Evolutionary conservation across 2,797 vertebrate species (phyloP).

Genomic region (Hapalemur alaotrensis): DNA sequence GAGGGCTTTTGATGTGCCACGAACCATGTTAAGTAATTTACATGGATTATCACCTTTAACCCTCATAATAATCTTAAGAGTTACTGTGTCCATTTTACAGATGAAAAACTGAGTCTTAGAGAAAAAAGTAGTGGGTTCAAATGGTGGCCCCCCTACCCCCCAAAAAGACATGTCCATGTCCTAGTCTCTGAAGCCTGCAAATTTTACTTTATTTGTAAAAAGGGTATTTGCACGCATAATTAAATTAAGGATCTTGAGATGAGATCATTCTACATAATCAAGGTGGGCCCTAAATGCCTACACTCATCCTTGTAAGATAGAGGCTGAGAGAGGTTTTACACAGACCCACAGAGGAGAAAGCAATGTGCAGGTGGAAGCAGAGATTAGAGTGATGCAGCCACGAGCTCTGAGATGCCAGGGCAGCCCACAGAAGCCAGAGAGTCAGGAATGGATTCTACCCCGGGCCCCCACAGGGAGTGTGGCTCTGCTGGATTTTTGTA

Average conservation of each 20-base stretch:
- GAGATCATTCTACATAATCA: not conserved
- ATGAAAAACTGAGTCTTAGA: not conserved
- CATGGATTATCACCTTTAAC: not conserved
- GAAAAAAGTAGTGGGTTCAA: not conserved
- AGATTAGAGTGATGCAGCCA: not conserved
- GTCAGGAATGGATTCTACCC: not conserved
- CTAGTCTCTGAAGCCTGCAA: not conserved
- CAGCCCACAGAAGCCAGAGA: not conserved
- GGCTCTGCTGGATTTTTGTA: not conserved
- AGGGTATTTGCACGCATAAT: not conserved
- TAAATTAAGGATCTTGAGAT: not conserved
- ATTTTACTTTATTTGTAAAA: not conserved
- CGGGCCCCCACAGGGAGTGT: not conserved
- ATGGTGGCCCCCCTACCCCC: not conserved
- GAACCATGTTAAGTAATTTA: not conserved
- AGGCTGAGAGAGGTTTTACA: not conserved
- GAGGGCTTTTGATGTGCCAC: not conserved
- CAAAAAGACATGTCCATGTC: not conserved
- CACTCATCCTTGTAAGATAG: not conserved
- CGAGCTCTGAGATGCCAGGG: not conserved
- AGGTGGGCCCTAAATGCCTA: not conserved
- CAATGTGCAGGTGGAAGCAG: not conserved
- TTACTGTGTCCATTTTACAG: not conserved
- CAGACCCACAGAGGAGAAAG: not conserved
- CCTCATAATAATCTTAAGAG: not conserved